Conservation (phyloP, 37 sponge, comb jelly and placozoan genomes). For the Halichondria panicea region DNA sequence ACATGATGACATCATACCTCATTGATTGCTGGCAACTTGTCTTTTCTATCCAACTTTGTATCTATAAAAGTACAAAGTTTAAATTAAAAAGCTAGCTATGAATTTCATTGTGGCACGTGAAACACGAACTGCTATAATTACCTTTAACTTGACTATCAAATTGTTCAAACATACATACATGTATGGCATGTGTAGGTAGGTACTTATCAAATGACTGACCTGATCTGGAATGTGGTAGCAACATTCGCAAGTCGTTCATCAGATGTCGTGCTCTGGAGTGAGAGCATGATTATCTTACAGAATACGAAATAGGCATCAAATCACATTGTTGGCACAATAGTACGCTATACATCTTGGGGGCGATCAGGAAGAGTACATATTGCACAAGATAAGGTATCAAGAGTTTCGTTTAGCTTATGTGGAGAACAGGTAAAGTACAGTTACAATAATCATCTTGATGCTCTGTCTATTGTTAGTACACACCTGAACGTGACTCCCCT, state of each 20-base stretch:
- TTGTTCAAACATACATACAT: no score
- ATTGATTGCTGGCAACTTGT: constrained; percentile 78
- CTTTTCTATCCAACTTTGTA: constrained; percentile 90
- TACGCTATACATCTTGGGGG: not conserved
- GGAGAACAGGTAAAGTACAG: not conserved
- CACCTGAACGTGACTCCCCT: constrained; percentile 94
- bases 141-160: no score
- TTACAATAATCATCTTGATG: not conserved
- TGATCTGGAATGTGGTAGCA: constrained; percentile 92
- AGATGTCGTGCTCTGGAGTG: constrained; percentile 76
- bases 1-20: constrained; percentile 46
- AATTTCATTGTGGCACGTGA: no score
- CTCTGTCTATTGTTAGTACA: not conserved
- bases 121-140: no score
- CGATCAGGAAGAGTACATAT: not conserved
- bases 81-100: no score
- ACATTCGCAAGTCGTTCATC: constrained; percentile 83
- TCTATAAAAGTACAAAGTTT: constrained; percentile 66
- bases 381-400: no score
- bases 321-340: constrained; percentile 6
- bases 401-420: not conserved
- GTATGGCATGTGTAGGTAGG: no score
- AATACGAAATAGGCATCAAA: not conserved
- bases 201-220: no score
- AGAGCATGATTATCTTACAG: not conserved